phyloP scores from a whole-genome alignment of 1,140 invertebrate species.

The Epicauta chinensis region DNA sequence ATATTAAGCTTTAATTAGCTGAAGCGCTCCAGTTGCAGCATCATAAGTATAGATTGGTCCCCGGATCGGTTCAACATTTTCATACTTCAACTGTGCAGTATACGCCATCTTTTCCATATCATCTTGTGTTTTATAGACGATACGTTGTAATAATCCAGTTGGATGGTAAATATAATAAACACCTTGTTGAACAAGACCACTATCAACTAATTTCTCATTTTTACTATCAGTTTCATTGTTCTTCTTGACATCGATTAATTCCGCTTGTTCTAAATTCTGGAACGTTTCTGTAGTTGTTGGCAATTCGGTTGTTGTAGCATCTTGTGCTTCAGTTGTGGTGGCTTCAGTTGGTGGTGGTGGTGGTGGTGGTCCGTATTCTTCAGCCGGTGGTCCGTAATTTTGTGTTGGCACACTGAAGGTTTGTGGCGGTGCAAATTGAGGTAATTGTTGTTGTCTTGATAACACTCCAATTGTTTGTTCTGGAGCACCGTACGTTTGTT shows the following conservation, averaged over 20 bases:
- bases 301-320: conserved; percentile 22
- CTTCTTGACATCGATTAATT: conserved; percentile 1
- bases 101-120: conserved; percentile 50
- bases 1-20: conserved; percentile 1
- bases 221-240: conserved; percentile 7
- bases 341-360: conserved; percentile 9
- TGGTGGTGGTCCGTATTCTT: conserved; percentile 11
- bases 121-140: conserved; percentile 46
- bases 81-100: conserved; percentile 47
- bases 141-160: conserved; percentile 47
- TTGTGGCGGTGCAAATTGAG: not conserved
- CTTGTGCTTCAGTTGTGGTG: conserved; percentile 16
- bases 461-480: too few relatives aligned
- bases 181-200: conserved; percentile 35
- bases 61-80: conserved; percentile 50
- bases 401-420: not conserved
- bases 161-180: conserved; percentile 52
- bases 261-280: not conserved
- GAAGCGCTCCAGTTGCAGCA: conserved; percentile 14
- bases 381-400: conserved; percentile 7
- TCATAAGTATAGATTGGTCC: conserved; percentile 50
- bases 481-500: too few relatives aligned
- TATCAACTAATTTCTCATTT: conserved; percentile 21
- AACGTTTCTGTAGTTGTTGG: conserved; percentile 19
- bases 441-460: not conserved